phyloP scores from a whole-genome alignment of 30 jellyfish, hydroid and myxozoan genomes.

The Haliclystus octoradiatus region DNA sequence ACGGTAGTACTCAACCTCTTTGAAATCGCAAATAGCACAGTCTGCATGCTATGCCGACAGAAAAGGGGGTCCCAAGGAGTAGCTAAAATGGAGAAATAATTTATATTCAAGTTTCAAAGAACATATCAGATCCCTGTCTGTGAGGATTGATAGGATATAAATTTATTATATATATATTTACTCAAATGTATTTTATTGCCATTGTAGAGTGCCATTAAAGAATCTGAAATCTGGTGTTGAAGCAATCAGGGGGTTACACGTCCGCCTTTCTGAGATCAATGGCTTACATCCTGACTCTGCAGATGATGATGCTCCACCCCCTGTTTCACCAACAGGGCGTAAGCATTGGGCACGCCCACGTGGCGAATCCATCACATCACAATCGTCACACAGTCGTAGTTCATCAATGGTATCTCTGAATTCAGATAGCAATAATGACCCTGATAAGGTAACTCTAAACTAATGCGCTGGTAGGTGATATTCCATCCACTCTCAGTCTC shows the following conservation, averaged over 20 bases:
- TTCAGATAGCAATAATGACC: conserved; percentile 24
- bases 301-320: conserved; percentile 27
- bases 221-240: conserved; percentile 44
- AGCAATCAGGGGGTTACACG: conserved; percentile 41
- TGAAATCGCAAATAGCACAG: too few species aligned
- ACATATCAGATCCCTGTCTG: too few species aligned
- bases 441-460: conserved; percentile 15
- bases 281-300: conserved; percentile 76
- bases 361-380: conserved; percentile 20
- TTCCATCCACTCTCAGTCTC: too few species aligned
- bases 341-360: conserved; percentile 36
- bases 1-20: too few species aligned
- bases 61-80: too few species aligned
- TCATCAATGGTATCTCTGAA: conserved; percentile 41
- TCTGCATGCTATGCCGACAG: too few species aligned
- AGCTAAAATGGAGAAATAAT: too few species aligned
- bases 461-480: background rate
- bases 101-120: too few species aligned
- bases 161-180: too few species aligned
- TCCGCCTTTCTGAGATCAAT: conserved; percentile 44
- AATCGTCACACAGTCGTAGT: conserved; percentile 40
- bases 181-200: too few species aligned
- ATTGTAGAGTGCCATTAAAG: conserved; percentile 28
- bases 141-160: too few species aligned
- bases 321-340: conserved; percentile 18